Base-by-base conservation (phyloP, 2,888 invertebrate genomes). In the Masnerella sp. region DNA sequence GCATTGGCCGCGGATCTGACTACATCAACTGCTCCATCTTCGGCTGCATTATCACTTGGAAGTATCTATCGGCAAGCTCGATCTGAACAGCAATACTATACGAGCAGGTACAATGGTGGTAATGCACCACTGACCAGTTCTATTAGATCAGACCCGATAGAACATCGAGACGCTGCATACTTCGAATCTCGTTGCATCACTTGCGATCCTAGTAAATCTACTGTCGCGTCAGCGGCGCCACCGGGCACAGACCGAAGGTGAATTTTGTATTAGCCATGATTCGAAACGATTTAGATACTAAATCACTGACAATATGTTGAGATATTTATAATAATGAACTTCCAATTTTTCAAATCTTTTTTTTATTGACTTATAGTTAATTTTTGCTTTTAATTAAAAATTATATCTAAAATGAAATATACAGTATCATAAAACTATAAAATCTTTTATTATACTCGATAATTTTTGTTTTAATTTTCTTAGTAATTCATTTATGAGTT, bases 131-230 rank as follows among this genome's bases (percentile, higher is more conserved):
- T 79, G 75, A 80, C 80, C 61, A 78, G 79, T 47, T 74, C 81
- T 52, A 78, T 80, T 68, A 80, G 82, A 47, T 74, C 79, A 36
- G 81, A 80, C 30, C 78, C 81, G n/a, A 70, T 79, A 36, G 83
- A 83, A 54, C 82, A 81, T 45, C 78, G 84, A 14, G 84, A 84
- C 64, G 80, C 82, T 40, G 81, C 83, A 52, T 84, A 84, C 77
- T 84, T 80, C 74, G 83, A 84, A 78, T 82, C 83, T 52, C 81
- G 84, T 47, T 84, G 84, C 77, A 83, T 84, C 79, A 84, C 84
- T 76, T 84, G 84, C 75, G 84, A 82, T 73, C 81, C 82, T 22
- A 80, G 75, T 74, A 84, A 83, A 77, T 77, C 83, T 34, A 22
- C 40, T 11, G 70, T 77, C 7, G 73, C 76, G n/a, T n/a, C n/a